Conservation (phyloP, 1,140 invertebrate species). For the Holotrichia oblita region DNA sequence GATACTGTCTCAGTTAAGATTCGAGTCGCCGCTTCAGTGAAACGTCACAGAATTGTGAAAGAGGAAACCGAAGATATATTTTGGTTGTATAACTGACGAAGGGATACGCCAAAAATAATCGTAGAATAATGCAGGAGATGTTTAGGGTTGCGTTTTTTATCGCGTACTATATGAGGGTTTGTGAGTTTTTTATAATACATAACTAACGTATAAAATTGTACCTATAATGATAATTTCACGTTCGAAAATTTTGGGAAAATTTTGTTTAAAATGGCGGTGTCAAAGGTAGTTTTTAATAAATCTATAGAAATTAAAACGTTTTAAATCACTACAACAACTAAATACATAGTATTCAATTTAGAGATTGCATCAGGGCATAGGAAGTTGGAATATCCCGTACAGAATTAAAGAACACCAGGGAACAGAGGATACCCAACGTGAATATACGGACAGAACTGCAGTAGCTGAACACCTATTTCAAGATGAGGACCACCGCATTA, state of each 20-base stretch:
- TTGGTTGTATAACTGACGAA: background rate
- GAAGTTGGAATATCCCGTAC: no score
- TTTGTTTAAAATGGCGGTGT: background rate
- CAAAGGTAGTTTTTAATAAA: background rate
- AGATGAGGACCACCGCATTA: no score
- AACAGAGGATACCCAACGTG: no score
- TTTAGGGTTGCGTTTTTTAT: background rate
- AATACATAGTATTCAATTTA: no score
- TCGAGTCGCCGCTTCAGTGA: constrained; percentile 43
- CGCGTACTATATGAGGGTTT: background rate
- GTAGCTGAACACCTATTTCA: no score
- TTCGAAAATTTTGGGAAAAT: constrained; percentile 18
- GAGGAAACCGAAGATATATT: background rate
- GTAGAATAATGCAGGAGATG: background rate
- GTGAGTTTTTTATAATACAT: background rate
- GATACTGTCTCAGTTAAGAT: constrained; percentile 25
- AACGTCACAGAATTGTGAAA: constrained; percentile 54
- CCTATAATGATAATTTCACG: constrained; percentile 1
- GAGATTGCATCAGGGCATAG: no score
- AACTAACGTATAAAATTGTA: constrained; percentile 18
- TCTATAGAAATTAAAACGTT: background rate
- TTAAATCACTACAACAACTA: no score
- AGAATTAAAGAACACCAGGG: no score
- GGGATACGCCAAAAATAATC: background rate
- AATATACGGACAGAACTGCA: no score